Base-by-base conservation (phyloP, 1,140 invertebrate genomes). In the Macrocentrus cingulum region DNA sequence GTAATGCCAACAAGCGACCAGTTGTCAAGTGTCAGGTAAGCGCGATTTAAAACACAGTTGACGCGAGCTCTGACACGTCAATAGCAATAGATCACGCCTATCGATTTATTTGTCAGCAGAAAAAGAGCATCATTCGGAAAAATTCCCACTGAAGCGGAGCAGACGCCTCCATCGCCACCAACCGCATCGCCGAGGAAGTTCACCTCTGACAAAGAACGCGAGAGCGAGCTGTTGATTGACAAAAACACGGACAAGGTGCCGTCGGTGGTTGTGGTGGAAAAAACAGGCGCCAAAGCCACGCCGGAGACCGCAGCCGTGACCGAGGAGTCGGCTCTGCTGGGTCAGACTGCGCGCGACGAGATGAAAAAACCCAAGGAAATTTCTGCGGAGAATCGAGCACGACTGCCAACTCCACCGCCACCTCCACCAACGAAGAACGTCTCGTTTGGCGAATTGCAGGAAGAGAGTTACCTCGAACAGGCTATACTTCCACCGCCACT, bases 371-470 rank as follows among this genome's bases (percentile, higher is more conserved):
- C 15, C 19, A 68, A 45, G 18, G 56, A 64, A 25, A 70, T 65
- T 45, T 29, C 1, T 16, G 62, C 61, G 15, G 67, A 68, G 29
- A 65, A 68, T 6, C 61, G 68, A 19, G 64, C 72, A 4, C 66
- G 69, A 11, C 65, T 80, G 3, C 75, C 77, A 11, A 81, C 79
- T 8, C 49, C 78, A n/a, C 36, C 36, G 1, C 75, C 76, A 11
- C 73, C 77, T 1, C 70, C 76, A 1, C 59, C 66, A 15, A 23
- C 68, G 0, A 80, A 81, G 42, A 80, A 80, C 39, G 79, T 81
- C 15, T 80, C 77, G 8, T 81, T 81, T 37, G 75, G 77, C 19
- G 76, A 80, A 58, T 55, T 71, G 15, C 68, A 74, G 54, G 72
- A 74, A 42, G 71, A 75, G 45, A 69, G 44, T 53, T 76, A 71